A percentile compares a stretch with the other conserved stretches of the same genome.
Conservation (phyloP, 2,113 vertebrate species). For the Oreochromis niloticus region DNA sequence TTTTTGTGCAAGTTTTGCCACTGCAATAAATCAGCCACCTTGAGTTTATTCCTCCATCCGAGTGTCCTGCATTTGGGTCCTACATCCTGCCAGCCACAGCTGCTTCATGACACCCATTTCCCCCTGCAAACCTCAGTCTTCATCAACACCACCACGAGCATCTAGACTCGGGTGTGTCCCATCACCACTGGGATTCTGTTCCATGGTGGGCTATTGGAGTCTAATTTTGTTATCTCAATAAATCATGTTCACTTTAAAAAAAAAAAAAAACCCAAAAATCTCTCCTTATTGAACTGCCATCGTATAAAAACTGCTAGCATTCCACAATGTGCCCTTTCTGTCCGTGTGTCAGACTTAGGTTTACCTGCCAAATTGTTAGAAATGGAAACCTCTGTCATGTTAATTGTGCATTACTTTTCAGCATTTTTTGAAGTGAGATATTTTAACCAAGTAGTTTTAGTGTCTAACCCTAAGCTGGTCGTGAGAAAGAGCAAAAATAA, state of each 20-base stretch:
- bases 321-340: background rate
- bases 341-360: background rate
- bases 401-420: background rate
- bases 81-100: no score
- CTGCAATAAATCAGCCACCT: no score
- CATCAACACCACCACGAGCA: background rate
- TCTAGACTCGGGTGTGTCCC: background rate
- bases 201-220: background rate
- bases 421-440: background rate
- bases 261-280: background rate
- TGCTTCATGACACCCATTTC: background rate
- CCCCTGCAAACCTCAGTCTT: background rate
- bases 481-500: background rate
- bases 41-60: no score
- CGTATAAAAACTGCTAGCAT: background rate
- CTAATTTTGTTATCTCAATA: background rate
- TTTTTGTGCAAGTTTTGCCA: no score
- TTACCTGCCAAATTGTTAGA: background rate
- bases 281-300: background rate
- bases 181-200: background rate
- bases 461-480: background rate
- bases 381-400: background rate
- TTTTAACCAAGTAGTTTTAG: background rate
- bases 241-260: background rate
- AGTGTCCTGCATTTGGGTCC: no score